These are phyloP conservation scores for Vannuccia rotundouncinata DNA, from an alignment of 2,888 invertebrate genomes.

Conservation along the genomic window DNA sequence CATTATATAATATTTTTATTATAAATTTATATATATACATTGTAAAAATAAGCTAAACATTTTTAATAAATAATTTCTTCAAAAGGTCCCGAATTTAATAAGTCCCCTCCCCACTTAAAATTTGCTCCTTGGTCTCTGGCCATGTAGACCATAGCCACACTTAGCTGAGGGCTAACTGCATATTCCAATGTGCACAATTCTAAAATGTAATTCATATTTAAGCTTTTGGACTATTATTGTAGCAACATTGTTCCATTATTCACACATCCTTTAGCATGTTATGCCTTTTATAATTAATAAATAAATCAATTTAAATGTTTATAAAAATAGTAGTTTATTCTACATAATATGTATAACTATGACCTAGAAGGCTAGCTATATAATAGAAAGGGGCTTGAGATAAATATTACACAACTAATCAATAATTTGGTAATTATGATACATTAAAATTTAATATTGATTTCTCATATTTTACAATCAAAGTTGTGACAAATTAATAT, in stretches of 20 bases:
- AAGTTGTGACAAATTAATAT: slow-evolving; percentile 9
- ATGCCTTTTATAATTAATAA: slow-evolving; percentile 15
- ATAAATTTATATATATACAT: no score
- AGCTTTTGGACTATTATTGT: slow-evolving; percentile 12
- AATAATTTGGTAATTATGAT: slow-evolving; percentile 7
- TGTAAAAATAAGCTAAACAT: no score
- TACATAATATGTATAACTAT: background rate
- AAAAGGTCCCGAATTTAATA: no score
- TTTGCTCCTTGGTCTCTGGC: no score
- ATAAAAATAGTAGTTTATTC: background rate
- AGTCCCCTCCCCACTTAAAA: no score
- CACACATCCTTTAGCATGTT: slow-evolving; percentile 4
- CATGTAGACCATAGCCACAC: no score
- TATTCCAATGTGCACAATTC: background rate
- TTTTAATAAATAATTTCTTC: no score
- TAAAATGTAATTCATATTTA: background rate
- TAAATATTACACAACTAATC: background rate
- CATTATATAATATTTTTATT: no score
- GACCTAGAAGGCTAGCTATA: background rate
- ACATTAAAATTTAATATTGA: slow-evolving; percentile 1
- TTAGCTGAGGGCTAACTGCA: no score
- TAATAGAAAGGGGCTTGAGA: background rate
- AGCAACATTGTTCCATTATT: slow-evolving; percentile 10
- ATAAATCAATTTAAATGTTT: background rate
- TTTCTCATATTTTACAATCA: background rate